A percentile compares a stretch with the other conserved stretches of the same genome.
phyloP scores from a whole-genome alignment of 2,888 invertebrate genomes.

The Yponomeuta evonymella region DNA sequence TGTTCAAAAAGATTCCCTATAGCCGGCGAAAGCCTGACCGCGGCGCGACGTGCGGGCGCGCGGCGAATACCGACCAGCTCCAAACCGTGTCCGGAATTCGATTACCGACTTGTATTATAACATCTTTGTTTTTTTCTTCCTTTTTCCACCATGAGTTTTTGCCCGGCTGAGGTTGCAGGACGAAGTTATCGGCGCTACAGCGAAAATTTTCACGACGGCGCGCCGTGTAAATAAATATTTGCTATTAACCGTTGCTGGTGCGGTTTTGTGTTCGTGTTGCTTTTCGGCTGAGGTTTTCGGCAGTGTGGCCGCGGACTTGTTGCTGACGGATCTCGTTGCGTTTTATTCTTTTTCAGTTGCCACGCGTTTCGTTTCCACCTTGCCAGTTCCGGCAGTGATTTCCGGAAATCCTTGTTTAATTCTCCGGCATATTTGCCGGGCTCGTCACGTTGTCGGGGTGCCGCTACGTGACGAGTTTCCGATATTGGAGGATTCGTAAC shows the following conservation, averaged over 20 bases:
- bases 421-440: constrained; percentile 12
- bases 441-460: constrained; percentile 32
- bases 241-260: constrained; percentile 52
- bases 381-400: constrained; percentile 7
- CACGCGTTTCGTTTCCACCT: background rate
- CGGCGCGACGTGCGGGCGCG: constrained; percentile 46
- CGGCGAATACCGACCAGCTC: constrained; percentile 39
- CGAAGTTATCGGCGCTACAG: constrained; percentile 52
- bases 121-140: constrained; percentile 37
- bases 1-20: constrained; percentile 61
- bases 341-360: background rate
- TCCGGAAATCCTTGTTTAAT: constrained; percentile 11
- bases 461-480: constrained; percentile 51
- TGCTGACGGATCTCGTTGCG: background rate
- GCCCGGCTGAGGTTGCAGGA: constrained; percentile 42
- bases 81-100: constrained; percentile 57
- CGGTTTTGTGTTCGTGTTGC: constrained; percentile 32
- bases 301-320: constrained; percentile 38
- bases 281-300: constrained; percentile 50
- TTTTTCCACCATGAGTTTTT: constrained; percentile 39
- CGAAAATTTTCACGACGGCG: constrained; percentile 55
- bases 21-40: constrained; percentile 61
- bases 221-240: constrained; percentile 67
- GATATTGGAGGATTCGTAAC: constrained; percentile 17
- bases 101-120: constrained; percentile 50